Base-by-base conservation (phyloP, 1,140 invertebrate genomes). In the Melipona quadrifasciata region DNA sequence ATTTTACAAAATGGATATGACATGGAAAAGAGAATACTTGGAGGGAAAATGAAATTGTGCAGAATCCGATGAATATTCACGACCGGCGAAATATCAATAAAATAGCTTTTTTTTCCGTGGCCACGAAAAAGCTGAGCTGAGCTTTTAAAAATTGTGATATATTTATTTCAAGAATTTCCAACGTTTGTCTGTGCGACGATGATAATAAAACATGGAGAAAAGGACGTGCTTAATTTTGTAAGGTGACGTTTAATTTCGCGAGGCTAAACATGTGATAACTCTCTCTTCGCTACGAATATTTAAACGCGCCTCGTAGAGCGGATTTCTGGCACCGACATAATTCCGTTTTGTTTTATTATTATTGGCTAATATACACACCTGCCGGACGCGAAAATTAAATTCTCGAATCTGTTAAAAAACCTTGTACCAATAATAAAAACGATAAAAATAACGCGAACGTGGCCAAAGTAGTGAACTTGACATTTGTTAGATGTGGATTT, bases 141-240 rank as follows among this genome's bases (percentile, higher is more conserved):
- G n/a, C 24, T 21, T 47, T 47, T n/a, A n/a, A 24, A 47, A n/a
- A 71, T 68, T 21, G 31, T 4, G 31, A 1, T 47, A n/a, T n/a
- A 17, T 39, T 47, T n/a, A 17, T 39, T 47, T 71, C n/a, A 24
- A 17, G 31, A 39, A 10, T 47, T n/a, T n/a, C 39, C 0, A 39
- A 19, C 19, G 31, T 67, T 8, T 34, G 27, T 8, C n/a, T 1
- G 0, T 3, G 0, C 3, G 27, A 0, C 19, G 39, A 16, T 27
- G 19, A n/a, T 6, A 6, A 51, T 16, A 27, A 72, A 53, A 47
- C 6, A 8, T 0, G 0, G 17, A 72, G 31, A 2, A 55, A 27
- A 55, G 21, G 12, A 31, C 55, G 19, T 0, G 5, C 6, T 17
- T 53, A 55, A 73, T 53, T 24, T 73, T 5, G n/a, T 21, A 34